Conservation (phyloP, 2,113 vertebrate species). For the Chinchilla lanigera region DNA sequence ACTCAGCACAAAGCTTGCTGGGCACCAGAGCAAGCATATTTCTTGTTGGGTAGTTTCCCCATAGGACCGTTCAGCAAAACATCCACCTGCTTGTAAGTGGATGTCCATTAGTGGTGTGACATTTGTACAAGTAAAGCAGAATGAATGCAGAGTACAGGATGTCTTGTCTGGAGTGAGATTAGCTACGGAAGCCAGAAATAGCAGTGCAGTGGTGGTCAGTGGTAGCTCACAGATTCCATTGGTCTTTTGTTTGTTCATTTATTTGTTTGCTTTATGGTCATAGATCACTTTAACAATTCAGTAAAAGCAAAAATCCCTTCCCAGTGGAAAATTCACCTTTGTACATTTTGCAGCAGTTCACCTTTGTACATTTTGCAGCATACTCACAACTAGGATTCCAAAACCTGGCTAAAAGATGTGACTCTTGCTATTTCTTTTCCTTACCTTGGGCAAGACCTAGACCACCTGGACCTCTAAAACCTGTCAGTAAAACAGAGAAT, state of each 20-base stretch:
- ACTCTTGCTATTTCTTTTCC: background rate
- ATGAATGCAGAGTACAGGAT: background rate
- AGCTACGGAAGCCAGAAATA: background rate
- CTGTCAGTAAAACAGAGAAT: background rate
- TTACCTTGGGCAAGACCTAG: background rate
- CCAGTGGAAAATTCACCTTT: background rate
- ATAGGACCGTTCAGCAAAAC: background rate
- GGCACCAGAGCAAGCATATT: background rate
- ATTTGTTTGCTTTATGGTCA: background rate
- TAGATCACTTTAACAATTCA: background rate
- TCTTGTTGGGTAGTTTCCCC: background rate
- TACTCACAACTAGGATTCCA: background rate
- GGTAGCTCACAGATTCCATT: background rate
- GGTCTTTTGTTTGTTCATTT: no score
- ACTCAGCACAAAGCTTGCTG: background rate
- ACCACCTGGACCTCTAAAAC: background rate
- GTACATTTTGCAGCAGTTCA: background rate
- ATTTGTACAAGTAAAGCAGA: conserved; percentile 14
- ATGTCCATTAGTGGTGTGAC: background rate
- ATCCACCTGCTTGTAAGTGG: background rate
- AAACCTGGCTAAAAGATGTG: background rate
- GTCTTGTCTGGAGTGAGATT: background rate
- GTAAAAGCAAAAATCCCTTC: background rate
- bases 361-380: background rate
- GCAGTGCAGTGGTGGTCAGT: background rate